Conservation (phyloP, 2,113 vertebrate genomes). For the Chauna torquata region DNA sequence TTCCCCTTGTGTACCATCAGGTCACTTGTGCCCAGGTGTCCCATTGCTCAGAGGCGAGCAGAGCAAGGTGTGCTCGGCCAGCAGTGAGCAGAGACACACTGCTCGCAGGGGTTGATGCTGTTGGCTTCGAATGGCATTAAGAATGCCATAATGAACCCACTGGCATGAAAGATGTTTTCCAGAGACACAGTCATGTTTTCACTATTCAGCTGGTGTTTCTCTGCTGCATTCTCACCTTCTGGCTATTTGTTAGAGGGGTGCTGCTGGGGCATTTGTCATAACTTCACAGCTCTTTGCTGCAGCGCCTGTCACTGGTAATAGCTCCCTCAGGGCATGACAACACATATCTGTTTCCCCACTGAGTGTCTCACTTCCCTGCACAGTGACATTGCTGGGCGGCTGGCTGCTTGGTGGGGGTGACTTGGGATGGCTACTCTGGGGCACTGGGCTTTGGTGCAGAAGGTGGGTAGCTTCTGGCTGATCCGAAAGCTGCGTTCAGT, state of each 20-base stretch:
- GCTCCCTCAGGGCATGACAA: neutral
- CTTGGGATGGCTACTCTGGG: neutral
- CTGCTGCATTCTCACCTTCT: neutral
- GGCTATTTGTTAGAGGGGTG: neutral
- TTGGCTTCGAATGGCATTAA: neutral
- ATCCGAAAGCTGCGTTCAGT: neutral
- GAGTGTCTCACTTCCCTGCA: neutral
- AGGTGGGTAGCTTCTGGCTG: neutral
- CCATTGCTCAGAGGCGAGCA: rapidly evolving
- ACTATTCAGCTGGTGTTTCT: neutral
- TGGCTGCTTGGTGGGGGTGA: neutral
- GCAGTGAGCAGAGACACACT: neutral
- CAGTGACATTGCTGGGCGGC: neutral
- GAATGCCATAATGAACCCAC: neutral
- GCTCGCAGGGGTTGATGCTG: rapidly evolving
- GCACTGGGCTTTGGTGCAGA: neutral
- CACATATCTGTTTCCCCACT: neutral
- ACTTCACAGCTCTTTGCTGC: slow-evolving; percentile 18
- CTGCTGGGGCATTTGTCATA: slow-evolving; percentile 14
- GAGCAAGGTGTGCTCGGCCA: neutral
- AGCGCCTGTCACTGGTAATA: neutral
- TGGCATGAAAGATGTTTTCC: neutral
- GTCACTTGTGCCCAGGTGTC: rapidly evolving
- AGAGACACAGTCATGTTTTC: neutral
- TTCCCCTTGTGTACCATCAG: neutral